Evolutionary conservation across 2,797 vertebrate species (phyloP).

Genomic region (Coranthus polyacanthus): DNA sequence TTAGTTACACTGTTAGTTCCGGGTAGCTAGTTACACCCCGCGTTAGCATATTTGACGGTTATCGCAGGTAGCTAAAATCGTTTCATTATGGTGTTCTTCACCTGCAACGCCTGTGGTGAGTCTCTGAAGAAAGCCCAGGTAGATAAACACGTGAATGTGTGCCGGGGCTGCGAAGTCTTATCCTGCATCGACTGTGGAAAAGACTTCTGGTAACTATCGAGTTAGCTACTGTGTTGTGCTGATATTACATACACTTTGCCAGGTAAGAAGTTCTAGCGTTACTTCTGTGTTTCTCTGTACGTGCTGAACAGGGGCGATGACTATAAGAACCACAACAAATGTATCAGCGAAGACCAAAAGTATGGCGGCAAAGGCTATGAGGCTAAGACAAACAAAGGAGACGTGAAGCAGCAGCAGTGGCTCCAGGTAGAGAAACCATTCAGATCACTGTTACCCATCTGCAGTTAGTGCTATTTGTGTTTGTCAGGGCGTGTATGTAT

Average conservation of each 20-base stretch:
- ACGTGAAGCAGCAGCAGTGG: conserved; percentile 95
- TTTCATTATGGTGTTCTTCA: conserved; percentile 93
- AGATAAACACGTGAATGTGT: conserved; percentile 90
- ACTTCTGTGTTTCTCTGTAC: neutral
- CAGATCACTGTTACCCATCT: neutral
- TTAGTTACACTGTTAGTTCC: neutral
- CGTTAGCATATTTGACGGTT: neutral
- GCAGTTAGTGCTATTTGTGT: neutral
- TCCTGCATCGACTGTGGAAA: conserved; percentile 98
- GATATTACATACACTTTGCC: too few species aligned
- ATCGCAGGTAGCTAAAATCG: accelerated
- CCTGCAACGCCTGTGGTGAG: conserved; percentile 92
- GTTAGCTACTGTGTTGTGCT: neutral
- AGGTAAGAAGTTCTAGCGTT: neutral
- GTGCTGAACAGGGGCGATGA: conserved; percentile 88
- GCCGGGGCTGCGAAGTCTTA: conserved; percentile 88
- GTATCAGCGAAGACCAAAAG: conserved; percentile 95
- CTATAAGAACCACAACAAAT: conserved; percentile 91
- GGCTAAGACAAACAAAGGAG: conserved; percentile 92
- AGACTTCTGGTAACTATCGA: conserved; percentile 92
- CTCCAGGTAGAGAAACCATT: conserved; percentile 85
- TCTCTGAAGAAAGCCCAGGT: conserved; percentile 96
- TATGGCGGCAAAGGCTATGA: conserved; percentile 95
- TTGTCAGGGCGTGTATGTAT: neutral
- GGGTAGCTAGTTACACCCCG: neutral